These are phyloP conservation scores for Callyntrura sp. DNA, from an alignment of 2,888 invertebrate species.

Conservation along the genomic window DNA sequence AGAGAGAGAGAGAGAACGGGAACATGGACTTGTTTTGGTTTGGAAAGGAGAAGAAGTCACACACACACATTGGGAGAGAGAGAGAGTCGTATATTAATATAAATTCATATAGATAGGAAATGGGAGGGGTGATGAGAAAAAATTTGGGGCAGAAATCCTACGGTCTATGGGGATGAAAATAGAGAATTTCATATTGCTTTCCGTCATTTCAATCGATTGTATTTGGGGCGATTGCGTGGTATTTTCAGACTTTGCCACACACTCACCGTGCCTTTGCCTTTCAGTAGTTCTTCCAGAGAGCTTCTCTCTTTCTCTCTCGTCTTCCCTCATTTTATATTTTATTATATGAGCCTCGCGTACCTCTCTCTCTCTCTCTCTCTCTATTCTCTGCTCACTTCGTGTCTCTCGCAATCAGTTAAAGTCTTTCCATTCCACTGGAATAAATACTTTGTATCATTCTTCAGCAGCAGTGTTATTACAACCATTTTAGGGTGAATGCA, in stretches of 20 bases:
- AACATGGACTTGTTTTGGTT: constrained; percentile 48
- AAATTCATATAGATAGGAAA: constrained; percentile 82
- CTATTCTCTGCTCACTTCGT: constrained; percentile 65
- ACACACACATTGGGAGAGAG: constrained; percentile 33
- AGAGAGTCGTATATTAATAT: constrained; percentile 80
- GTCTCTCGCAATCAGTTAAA: constrained; percentile 75
- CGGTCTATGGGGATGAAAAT: constrained; percentile 83
- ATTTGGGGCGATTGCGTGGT: constrained; percentile 84
- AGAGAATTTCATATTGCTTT: constrained; percentile 84
- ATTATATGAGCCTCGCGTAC: constrained; percentile 61
- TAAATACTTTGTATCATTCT: constrained; percentile 74
- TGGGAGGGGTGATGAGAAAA: constrained; percentile 82
- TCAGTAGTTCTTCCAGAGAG: constrained; percentile 63
- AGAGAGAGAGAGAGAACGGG: constrained; percentile 50
- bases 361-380: constrained; percentile 60
- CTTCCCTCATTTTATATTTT: constrained; percentile 56
- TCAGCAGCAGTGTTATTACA: constrained; percentile 67
- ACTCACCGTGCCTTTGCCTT: constrained; percentile 68
- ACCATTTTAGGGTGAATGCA: constrained; percentile 69
- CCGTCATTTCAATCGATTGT: constrained; percentile 84
- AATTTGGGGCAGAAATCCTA: constrained; percentile 83
- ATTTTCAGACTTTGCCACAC: constrained; percentile 79
- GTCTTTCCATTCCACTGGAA: constrained; percentile 63
- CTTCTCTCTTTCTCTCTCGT: constrained; percentile 57
- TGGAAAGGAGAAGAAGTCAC: constrained; percentile 62